Percentiles rank a stretch among this genome's conserved stretches.
phyloP scores from a whole-genome alignment of 2,113 vertebrate genomes.

The Carollia perspicillata region DNA sequence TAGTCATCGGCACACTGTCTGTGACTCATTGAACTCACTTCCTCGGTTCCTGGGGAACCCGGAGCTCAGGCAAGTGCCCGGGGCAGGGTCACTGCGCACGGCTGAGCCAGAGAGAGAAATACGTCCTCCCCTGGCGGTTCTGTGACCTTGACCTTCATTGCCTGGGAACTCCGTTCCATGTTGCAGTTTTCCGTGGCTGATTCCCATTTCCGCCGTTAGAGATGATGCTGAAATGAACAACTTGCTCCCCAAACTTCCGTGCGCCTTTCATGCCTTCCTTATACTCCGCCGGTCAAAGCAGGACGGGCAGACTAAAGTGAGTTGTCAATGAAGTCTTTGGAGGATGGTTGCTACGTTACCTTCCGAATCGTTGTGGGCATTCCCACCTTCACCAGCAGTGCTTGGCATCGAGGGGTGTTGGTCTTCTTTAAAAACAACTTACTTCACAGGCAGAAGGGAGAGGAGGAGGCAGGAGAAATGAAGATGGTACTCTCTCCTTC shows the following conservation, averaged over 20 bases:
- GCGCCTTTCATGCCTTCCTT: background rate
- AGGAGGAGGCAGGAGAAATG: too few species aligned
- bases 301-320: background rate
- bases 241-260: background rate
- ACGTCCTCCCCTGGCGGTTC: too few species aligned
- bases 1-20: background rate
- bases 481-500: background rate
- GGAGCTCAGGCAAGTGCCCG: accelerated
- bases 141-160: accelerated
- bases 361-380: background rate
- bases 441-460: background rate
- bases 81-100: accelerated
- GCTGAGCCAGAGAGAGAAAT: background rate
- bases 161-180: background rate
- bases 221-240: background rate
- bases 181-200: background rate
- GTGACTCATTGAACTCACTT: background rate
- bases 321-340: background rate
- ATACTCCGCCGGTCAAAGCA: background rate
- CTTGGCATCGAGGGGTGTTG: background rate
- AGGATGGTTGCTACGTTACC: background rate
- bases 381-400: background rate
- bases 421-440: background rate
- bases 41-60: background rate
- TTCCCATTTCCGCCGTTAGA: background rate